Evolutionary conservation across 1,140 invertebrate genomes (phyloP).

Genomic region (Macrosteles quadrilineatus): DNA sequence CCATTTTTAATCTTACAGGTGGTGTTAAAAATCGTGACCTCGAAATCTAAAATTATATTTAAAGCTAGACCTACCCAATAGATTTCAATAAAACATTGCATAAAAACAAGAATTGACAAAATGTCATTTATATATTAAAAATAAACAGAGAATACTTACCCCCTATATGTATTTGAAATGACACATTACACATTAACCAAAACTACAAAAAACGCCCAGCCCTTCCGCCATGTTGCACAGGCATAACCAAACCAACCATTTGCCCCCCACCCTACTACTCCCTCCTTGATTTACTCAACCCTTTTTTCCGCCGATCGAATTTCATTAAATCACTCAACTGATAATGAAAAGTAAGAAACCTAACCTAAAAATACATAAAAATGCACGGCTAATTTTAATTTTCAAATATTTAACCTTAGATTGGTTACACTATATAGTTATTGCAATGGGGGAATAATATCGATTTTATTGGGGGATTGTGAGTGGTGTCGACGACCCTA

Average conservation of each 20-base stretch:
- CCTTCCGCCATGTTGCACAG: conserved; percentile 42
- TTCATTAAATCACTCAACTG: not conserved
- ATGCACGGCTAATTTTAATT: not conserved
- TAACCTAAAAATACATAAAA: not conserved
- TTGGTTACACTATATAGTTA: not conserved
- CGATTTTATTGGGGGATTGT: conserved; percentile 32
- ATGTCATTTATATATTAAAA: no score
- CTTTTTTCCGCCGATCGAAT: conserved; percentile 36
- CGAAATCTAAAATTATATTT: conserved; percentile 19
- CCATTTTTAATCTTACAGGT: no score
- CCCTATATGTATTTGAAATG: no score
- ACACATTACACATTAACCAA: no score
- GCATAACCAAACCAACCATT: conserved; percentile 32
- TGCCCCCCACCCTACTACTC: conserved; percentile 36
- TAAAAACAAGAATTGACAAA: no score
- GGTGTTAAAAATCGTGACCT: no score
- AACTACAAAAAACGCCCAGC: conserved; percentile 35
- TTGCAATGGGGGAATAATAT: conserved; percentile 32
- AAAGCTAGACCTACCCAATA: not conserved
- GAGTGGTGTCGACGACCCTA: conserved; percentile 39
- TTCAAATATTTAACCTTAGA: not conserved
- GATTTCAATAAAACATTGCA: conserved; percentile 18
- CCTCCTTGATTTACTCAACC: conserved; percentile 39
- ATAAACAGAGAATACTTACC: no score
- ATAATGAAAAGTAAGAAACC: not conserved